These are phyloP conservation scores for Blera fallax DNA, from an alignment of 2,888 invertebrate genomes.

Conservation along the genomic window DNA sequence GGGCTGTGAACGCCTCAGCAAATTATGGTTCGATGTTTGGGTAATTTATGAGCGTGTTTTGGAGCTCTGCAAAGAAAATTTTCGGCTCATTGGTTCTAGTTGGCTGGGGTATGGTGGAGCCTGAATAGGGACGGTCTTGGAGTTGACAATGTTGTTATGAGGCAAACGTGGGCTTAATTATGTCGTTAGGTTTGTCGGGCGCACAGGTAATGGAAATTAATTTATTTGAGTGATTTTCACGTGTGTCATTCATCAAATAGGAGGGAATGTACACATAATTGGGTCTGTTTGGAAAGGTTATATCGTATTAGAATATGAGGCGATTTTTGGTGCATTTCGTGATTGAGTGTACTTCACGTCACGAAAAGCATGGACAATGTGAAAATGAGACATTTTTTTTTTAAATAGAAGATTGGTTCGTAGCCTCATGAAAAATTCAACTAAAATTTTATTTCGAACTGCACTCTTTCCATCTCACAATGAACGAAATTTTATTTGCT, in stretches of 20 bases:
- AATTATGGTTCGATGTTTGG: conserved; percentile 71
- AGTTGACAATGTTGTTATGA: conserved; percentile 55
- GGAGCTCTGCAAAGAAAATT: conserved; percentile 42
- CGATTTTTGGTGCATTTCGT: neutral
- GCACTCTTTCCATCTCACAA: too few species aligned
- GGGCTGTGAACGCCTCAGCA: conserved; percentile 70
- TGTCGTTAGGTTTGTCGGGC: conserved; percentile 54
- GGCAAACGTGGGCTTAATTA: conserved; percentile 67
- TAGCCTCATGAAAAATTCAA: too few species aligned
- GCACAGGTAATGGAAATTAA: conserved; percentile 58
- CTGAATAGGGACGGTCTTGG: conserved; percentile 45
- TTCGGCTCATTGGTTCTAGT: conserved; percentile 57
- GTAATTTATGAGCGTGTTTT: conserved; percentile 70
- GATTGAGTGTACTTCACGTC: neutral
- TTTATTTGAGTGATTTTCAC: conserved; percentile 64
- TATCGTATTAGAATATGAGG: neutral
- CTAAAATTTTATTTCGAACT: too few species aligned
- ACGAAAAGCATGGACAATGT: neutral
- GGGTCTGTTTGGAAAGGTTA: neutral
- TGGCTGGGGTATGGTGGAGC: neutral
- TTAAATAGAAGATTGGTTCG: too few species aligned
- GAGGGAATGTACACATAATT: conserved; percentile 6
- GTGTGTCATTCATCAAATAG: conserved; percentile 26
- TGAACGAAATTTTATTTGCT: too few species aligned
- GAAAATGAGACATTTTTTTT: neutral